Conservation (phyloP, 2,888 invertebrate genomes). For the Acutogordius australiensis region DNA sequence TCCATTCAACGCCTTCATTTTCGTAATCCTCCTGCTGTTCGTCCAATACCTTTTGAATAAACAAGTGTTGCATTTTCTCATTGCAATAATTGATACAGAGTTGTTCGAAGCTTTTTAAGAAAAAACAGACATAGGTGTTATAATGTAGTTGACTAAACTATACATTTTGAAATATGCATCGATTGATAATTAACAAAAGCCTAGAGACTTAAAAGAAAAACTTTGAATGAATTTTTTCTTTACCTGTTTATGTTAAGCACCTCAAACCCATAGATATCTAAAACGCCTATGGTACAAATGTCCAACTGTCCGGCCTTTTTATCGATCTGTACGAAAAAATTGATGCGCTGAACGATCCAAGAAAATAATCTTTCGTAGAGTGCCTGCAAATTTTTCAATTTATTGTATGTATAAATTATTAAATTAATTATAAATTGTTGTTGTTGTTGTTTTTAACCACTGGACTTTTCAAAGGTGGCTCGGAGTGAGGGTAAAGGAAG, state of each 20-base stretch:
- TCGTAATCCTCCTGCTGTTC: conserved; percentile 93
- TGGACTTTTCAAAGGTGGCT: too few species aligned
- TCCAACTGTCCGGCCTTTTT: conserved; percentile 28
- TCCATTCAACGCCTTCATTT: conserved; percentile 78
- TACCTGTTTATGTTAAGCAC: conserved; percentile 77
- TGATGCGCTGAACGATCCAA: conserved; percentile 69
- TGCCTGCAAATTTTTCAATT: too few species aligned
- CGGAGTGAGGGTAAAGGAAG: too few species aligned
- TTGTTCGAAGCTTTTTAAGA: conserved; percentile 42
- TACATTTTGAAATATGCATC: too few species aligned
- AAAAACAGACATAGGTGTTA: background rate
- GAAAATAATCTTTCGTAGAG: conserved; percentile 72
- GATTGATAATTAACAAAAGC: too few species aligned
- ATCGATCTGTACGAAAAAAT: conserved; percentile 55
- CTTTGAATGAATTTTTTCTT: background rate
- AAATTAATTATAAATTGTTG: too few species aligned
- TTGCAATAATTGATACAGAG: conserved; percentile 98
- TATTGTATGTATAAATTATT: too few species aligned
- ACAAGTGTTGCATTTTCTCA: conserved; percentile 83
- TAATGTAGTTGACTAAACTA: too few species aligned
- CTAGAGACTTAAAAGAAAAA: too few species aligned
- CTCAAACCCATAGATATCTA: conserved; percentile 96
- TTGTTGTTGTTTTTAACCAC: too few species aligned
- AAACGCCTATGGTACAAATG: conserved; percentile 58
- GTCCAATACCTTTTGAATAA: conserved; percentile 79